A percentile compares a stretch with the other conserved stretches of the same genome.
Conservation (phyloP, 2,797 vertebrate species). For the Microcaecilia unicolor region DNA sequence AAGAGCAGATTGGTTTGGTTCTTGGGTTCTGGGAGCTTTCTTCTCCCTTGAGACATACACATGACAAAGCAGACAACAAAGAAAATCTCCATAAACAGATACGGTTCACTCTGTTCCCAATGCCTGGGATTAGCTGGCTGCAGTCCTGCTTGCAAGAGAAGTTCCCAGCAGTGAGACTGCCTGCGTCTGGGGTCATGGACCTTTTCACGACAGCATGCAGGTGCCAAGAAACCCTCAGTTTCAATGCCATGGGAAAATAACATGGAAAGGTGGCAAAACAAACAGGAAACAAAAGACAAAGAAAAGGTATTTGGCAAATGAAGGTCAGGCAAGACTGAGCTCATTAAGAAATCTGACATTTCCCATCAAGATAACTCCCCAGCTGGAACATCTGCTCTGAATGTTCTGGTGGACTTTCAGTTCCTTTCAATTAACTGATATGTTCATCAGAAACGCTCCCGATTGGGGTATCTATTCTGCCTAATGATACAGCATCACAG, state of each 20-base stretch:
- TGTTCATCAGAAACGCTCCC: neutral
- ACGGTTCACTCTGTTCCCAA: slow-evolving; percentile 1
- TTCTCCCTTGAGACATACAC: too few relatives aligned
- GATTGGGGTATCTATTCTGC: neutral
- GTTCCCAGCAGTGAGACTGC: neutral
- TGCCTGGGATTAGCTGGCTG: neutral
- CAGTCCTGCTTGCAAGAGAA: too few relatives aligned
- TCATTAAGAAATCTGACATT: neutral
- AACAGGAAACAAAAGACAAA: slow-evolving; percentile 1
- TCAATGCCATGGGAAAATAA: neutral
- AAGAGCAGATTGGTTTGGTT: accelerated
- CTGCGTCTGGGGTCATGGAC: accelerated
- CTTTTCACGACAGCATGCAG: neutral
- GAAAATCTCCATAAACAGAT: too few relatives aligned
- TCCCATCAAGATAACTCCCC: neutral
- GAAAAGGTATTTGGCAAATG: neutral
- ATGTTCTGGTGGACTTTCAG: neutral
- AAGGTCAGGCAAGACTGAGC: neutral
- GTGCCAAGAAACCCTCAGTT: neutral
- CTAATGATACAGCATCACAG: neutral
- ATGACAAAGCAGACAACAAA: too few relatives aligned
- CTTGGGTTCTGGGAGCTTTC: neutral
- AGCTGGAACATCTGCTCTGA: neutral
- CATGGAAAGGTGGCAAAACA: slow-evolving; percentile 1
- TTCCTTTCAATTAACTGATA: neutral